Evolutionary conservation across 1,140 invertebrate species (phyloP), one percentile per base, ranked within the genome.

Genomic region (Dendroctonus valens): DNA sequence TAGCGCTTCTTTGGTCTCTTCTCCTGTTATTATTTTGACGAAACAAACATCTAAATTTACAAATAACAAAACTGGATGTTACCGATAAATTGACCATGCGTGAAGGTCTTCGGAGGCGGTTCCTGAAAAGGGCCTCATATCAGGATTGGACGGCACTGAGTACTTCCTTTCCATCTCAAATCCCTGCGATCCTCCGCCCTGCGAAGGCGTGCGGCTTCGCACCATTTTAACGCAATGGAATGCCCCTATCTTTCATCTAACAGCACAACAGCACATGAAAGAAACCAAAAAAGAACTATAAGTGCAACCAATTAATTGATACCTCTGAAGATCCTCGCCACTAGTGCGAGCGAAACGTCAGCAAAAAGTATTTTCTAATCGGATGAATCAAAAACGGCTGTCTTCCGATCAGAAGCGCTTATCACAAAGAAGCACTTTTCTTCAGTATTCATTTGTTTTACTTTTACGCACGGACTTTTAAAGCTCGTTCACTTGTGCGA

Each of bases 11-110:
- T n/a, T n/a, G n/a, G n/a, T n/a, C n/a, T n/a, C n/a, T n/a, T n/a
- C n/a, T n/a, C n/a, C n/a, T n/a, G n/a, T n/a, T n/a, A n/a, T n/a
- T n/a, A n/a, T n/a, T n/a, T n/a, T n/a, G n/a, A n/a, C n/a, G n/a
- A n/a, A n/a, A n/a, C n/a, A n/a, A n/a, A n/a, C n/a, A n/a, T n/a
- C n/a, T n/a, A n/a, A n/a, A n/a, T n/a, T n/a, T n/a, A n/a, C 26
- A 26, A 26, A 26, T 26, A 26, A 26, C 26, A 26, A 26, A 26
- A 26, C 26, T 26, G 26, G 26, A 3, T 3, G 26, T 26, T 79
- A 91, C 90, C 90, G 88, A 81, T 96, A 97, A 75, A 97, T 96
- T 57, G 92, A 94, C 94, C 94, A 97, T 52, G 94, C 94, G 79
- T 97, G 94, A 58, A 96, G 83, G 80, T 97, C 93, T 76, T 96